Conservation (phyloP, 2,888 invertebrate species). For the Lochmaea crataegi region DNA sequence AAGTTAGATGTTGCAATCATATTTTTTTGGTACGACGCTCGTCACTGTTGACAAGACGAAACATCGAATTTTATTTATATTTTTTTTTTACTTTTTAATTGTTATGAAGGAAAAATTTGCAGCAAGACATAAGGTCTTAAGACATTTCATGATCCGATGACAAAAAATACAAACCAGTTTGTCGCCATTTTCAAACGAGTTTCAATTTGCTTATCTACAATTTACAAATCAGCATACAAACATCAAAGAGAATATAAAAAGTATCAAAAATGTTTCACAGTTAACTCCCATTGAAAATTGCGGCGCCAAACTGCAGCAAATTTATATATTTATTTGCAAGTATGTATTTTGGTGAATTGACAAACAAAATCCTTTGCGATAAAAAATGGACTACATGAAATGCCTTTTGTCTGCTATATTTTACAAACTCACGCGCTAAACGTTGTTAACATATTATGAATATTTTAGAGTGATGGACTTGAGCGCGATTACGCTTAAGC, state of each 20-base stretch:
- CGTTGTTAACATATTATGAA: constrained; percentile 63
- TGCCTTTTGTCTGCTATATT: constrained; percentile 65
- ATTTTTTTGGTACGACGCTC: constrained; percentile 59
- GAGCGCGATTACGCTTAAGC: constrained; percentile 65
- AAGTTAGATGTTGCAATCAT: constrained; percentile 64
- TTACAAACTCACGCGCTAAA: constrained; percentile 65
- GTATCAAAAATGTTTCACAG: constrained; percentile 60
- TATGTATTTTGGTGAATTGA: constrained; percentile 36
- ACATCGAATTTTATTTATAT: constrained; percentile 58
- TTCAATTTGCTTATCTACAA: constrained; percentile 44
- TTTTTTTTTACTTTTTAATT: constrained; percentile 57
- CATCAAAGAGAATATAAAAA: constrained; percentile 62
- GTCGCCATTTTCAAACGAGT: constrained; percentile 54
- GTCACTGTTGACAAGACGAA: constrained; percentile 46
- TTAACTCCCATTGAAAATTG: constrained; percentile 51
- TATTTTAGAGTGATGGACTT: constrained; percentile 56
- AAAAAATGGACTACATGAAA: constrained; percentile 58
- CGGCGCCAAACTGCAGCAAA: constrained; percentile 49
- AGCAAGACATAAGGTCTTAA: constrained; percentile 66
- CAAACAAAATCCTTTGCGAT: constrained; percentile 24
- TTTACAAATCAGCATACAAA: constrained; percentile 56
- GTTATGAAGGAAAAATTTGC: constrained; percentile 63
- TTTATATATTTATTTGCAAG: constrained; percentile 22
- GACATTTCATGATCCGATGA: constrained; percentile 62
- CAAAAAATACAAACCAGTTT: constrained; percentile 46